Evolutionary conservation across 2,113 vertebrate genomes (phyloP).

Genomic region (Nothocercus nigrocapillus): DNA sequence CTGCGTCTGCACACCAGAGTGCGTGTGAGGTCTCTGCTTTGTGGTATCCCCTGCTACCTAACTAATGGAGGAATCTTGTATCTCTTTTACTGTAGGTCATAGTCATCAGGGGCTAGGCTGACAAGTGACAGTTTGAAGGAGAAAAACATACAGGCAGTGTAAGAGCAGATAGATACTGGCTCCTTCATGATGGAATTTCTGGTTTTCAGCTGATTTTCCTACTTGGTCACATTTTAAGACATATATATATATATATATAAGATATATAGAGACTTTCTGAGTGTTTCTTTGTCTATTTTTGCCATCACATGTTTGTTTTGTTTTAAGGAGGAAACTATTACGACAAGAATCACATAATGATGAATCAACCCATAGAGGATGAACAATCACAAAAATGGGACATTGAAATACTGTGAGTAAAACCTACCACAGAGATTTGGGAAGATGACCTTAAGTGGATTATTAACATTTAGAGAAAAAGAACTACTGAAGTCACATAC

Average conservation of each 20-base stretch:
- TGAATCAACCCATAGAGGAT: constrained; percentile 68
- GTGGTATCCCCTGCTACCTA: not conserved
- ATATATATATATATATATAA: too few relatives aligned
- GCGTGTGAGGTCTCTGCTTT: accelerated
- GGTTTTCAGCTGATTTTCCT: not conserved
- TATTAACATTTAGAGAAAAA: not conserved
- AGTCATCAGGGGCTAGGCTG: not conserved
- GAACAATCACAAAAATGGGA: constrained; percentile 82
- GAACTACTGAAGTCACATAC: constrained; percentile 47
- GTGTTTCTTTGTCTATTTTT: not conserved
- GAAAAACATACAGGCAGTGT: not conserved
- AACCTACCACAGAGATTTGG: not conserved
- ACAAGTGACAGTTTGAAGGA: not conserved
- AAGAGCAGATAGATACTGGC: not conserved
- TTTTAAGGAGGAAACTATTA: constrained; percentile 80
- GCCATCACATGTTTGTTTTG: constrained; percentile 9
- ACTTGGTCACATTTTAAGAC: not conserved
- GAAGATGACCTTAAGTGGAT: not conserved
- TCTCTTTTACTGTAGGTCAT: not conserved
- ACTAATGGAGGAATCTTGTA: not conserved
- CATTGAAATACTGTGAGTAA: constrained; percentile 79
- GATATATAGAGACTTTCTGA: not conserved
- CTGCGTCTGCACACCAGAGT: not conserved
- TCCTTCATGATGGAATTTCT: not conserved
- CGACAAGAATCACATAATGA: constrained; percentile 80